Conservation (phyloP, 2,113 vertebrate species). For the Hydrochoerus hydrochaeris region DNA sequence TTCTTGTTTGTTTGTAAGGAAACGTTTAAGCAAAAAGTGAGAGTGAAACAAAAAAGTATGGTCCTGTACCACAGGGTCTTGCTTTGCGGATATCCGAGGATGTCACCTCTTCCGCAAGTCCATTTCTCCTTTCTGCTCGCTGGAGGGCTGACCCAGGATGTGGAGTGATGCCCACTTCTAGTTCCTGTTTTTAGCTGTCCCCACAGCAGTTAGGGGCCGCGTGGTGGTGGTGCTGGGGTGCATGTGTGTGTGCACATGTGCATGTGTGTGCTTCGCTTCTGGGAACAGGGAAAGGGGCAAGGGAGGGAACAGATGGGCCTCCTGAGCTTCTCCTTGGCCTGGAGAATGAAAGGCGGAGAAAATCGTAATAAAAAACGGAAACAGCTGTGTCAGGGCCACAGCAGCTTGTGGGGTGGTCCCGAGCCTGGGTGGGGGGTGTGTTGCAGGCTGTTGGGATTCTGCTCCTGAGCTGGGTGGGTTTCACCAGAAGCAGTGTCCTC, state of each 20-base stretch:
- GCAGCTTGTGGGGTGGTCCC: conserved; percentile 61
- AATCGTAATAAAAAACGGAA: conserved; percentile 81
- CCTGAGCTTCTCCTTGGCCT: conserved; percentile 68
- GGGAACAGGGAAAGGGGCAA: conserved; percentile 53
- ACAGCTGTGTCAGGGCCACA: conserved; percentile 70
- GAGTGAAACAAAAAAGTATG: background rate
- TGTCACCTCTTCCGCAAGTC: accelerated
- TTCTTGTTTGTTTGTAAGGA: background rate
- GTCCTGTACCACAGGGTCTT: background rate
- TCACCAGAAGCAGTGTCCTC: background rate
- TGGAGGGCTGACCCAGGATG: background rate
- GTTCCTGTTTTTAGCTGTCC: background rate
- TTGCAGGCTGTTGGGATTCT: conserved; percentile 26
- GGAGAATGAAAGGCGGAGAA: conserved; percentile 78
- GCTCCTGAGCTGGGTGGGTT: background rate
- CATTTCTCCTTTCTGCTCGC: background rate
- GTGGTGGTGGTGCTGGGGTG: conserved; percentile 4
- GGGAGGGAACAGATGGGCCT: conserved; percentile 76
- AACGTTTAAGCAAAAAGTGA: background rate
- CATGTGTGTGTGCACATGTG: background rate
- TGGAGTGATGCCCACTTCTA: background rate
- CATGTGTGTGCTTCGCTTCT: conserved; percentile 45
- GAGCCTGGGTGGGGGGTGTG: background rate
- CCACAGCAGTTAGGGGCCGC: background rate
- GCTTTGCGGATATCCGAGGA: background rate